Conservation (phyloP, 2,113 vertebrate genomes). For the Potamarius usumacintae region DNA sequence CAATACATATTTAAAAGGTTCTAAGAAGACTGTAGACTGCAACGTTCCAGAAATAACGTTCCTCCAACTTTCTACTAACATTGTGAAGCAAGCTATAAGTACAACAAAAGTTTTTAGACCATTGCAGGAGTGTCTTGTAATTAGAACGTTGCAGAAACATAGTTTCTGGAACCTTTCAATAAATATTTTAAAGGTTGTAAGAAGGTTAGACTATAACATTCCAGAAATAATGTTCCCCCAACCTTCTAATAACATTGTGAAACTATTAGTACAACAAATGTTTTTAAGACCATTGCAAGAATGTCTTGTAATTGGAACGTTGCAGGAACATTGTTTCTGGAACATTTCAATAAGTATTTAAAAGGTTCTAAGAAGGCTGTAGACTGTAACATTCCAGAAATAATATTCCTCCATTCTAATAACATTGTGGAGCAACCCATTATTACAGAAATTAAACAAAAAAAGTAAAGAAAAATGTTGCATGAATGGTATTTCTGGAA, state of each 20-base stretch:
- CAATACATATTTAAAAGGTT: background rate
- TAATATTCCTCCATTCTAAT: background rate
- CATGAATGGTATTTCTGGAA: background rate
- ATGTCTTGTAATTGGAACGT: background rate
- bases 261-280: background rate
- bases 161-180: background rate
- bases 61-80: background rate
- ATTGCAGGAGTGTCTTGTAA: background rate
- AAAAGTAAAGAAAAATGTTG: background rate
- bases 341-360: background rate
- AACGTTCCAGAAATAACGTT: background rate
- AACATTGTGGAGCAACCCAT: background rate
- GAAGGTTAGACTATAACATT: background rate
- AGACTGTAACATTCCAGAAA: background rate
- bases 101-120: background rate
- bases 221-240: background rate
- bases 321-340: background rate
- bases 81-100: background rate
- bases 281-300: background rate
- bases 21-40: background rate
- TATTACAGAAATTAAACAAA: background rate
- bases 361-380: background rate
- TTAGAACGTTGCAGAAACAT: background rate
- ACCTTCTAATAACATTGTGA: background rate
- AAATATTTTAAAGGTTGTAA: background rate